Evolutionary conservation across 2,113 vertebrate species (phyloP).

Genomic region (Chitala chitala): DNA sequence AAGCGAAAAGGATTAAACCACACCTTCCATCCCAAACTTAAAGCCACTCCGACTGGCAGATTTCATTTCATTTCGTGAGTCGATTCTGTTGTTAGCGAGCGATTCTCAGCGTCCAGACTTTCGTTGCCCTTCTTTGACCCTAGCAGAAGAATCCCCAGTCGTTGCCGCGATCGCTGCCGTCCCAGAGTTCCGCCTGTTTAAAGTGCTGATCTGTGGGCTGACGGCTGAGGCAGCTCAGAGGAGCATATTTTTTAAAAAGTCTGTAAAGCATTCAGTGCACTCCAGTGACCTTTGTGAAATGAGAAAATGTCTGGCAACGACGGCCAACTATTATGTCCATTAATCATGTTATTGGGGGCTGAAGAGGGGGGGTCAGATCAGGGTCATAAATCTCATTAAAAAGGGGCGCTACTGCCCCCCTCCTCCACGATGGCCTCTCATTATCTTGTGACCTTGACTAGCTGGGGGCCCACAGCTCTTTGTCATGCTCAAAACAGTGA

Average conservation of each 20-base stretch:
- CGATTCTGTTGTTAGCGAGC: neutral
- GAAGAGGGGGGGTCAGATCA: slow-evolving; percentile 39
- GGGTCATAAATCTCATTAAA: slow-evolving; percentile 68
- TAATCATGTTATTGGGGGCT: slow-evolving; percentile 14
- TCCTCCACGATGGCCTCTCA: neutral
- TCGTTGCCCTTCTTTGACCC: neutral
- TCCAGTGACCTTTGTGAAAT: slow-evolving; percentile 6
- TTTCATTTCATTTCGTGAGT: too few species aligned
- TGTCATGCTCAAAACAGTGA: slow-evolving; percentile 45
- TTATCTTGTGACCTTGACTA: slow-evolving; percentile 53
- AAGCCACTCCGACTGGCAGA: neutral
- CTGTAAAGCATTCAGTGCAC: neutral
- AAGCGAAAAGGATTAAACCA: neutral
- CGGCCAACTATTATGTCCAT: slow-evolving; percentile 12
- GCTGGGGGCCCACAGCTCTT: slow-evolving; percentile 56
- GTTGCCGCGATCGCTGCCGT: neutral
- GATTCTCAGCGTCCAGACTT: neutral
- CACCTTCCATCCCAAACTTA: neutral
- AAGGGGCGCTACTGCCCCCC: slow-evolving; percentile 40
- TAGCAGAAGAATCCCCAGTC: neutral
- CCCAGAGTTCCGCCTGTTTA: neutral
- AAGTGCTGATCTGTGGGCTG: neutral
- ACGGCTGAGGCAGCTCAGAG: neutral
- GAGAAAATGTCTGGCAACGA: slow-evolving; percentile 13
- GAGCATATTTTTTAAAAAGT: neutral